Evolutionary conservation across 2,797 vertebrate genomes (phyloP).

Genomic region (Zenarchopterus dispar): DNA sequence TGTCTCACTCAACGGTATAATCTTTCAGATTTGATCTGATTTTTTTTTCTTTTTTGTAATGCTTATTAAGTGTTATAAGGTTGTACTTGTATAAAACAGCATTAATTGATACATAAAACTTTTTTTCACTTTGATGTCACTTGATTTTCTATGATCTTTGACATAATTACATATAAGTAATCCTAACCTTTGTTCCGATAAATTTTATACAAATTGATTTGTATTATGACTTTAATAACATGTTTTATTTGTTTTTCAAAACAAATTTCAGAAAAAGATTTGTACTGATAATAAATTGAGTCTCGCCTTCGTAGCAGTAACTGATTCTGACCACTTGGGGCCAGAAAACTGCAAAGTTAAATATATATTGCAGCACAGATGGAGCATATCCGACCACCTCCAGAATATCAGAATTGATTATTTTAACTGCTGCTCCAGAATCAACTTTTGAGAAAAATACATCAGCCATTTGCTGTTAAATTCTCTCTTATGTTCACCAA

Average conservation of each 20-base stretch:
- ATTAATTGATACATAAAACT: constrained; percentile 31
- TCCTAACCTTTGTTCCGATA: constrained; percentile 27
- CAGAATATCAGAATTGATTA: background rate
- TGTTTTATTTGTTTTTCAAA: background rate
- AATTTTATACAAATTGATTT: constrained; percentile 20
- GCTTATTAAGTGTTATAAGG: constrained; percentile 18
- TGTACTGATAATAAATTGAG: background rate
- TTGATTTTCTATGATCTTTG: constrained; percentile 26
- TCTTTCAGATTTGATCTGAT: constrained; percentile 33
- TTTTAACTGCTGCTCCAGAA: background rate
- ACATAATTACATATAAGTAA: constrained; percentile 6
- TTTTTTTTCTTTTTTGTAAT: constrained; percentile 32
- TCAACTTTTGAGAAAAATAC: no score
- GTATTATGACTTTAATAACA: constrained; percentile 4
- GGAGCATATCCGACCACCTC: background rate
- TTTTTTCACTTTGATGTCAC: constrained; percentile 7
- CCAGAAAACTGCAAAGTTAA: constrained; percentile 2
- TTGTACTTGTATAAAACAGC: constrained; percentile 34
- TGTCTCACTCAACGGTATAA: constrained; percentile 20
- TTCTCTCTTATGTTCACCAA: no score
- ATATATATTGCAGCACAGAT: background rate
- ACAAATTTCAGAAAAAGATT: background rate
- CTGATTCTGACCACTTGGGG: background rate
- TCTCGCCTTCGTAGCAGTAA: background rate
- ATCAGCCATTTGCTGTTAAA: no score